These are phyloP conservation scores for Spinus pinus DNA, from an alignment of 2,797 vertebrate species.

Conservation along the genomic window DNA sequence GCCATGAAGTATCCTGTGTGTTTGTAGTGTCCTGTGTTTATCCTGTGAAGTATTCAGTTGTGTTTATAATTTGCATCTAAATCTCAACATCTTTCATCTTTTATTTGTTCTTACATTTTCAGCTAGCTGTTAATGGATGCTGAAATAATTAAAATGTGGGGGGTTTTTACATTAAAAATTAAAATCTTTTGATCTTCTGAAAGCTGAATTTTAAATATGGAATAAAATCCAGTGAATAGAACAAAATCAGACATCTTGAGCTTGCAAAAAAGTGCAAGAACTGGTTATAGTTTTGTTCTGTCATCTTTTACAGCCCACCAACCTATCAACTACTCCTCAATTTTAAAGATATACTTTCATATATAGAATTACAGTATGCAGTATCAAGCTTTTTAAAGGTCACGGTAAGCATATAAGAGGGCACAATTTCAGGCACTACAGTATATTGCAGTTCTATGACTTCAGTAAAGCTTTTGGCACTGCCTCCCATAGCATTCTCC, in stretches of 20 bases:
- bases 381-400: not conserved
- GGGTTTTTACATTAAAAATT: not conserved
- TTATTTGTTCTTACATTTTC: not conserved
- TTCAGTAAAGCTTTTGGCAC: not conserved
- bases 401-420: not conserved
- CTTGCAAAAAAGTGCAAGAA: not conserved
- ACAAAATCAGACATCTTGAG: not conserved
- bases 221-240: not conserved
- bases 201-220: not conserved
- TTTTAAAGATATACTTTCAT: not conserved
- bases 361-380: not conserved
- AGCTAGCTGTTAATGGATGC: not conserved
- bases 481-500: not conserved
- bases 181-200: not conserved
- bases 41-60: not conserved
- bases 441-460: not conserved
- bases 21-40: not conserved
- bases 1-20: not conserved
- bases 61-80: not conserved
- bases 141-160: not conserved
- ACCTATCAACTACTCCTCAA: not conserved
- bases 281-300: not conserved
- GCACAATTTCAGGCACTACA: fast-evolving
- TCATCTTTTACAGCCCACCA: not conserved
- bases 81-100: not conserved